Evolutionary conservation across 2,888 invertebrate genomes (phyloP), one percentile per base, ranked within the genome.

Genomic region (Mallateleia sp.): DNA sequence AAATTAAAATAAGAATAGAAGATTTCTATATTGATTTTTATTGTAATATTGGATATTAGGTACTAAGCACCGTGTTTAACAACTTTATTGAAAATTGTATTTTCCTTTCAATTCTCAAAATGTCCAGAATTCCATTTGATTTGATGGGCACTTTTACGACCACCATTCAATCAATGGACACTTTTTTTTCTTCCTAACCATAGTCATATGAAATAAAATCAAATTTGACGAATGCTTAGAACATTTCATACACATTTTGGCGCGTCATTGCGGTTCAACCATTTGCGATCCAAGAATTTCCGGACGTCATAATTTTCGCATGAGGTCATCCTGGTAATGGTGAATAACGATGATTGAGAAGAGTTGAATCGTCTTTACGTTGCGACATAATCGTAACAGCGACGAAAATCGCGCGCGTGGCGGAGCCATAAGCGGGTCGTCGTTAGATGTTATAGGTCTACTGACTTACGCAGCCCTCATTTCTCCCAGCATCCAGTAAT

Each of bases 361-460:
- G 81, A 84, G 87, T 87, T 87, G 75, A 74, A 71, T 71, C 86
- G 91, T 92, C 94, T 94, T 94, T 93, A 93, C 92, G 92, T 85
- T 85, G 89, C 67, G 82, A 89, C 92, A 93, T 94, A 94, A 93
- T 92, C 92, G 91, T 92, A 92, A 91, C 91, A 90, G 84, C 88
- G 82, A 87, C 84, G 79, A 90, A 91, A 92, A 89, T 92, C 90
- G 92, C 92, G 91, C 92, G 92, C 92, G 93, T 93, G 90, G 88
- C 89, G 79, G 78, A 84, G 89, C 88, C 78, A 89, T 90, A 89
- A 90, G 89, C 88, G 82, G 47, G 58, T 74, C 81, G 82, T 81
- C 77, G 86, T 88, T 87, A 88, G 67, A 78, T 52, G 78, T 82
- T 86, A 86, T 86, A 86, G 81, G 86, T 71, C 75, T 71, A 77